phyloP scores from a whole-genome alignment of 2,888 invertebrate species.

The Phorcus lineatus region DNA sequence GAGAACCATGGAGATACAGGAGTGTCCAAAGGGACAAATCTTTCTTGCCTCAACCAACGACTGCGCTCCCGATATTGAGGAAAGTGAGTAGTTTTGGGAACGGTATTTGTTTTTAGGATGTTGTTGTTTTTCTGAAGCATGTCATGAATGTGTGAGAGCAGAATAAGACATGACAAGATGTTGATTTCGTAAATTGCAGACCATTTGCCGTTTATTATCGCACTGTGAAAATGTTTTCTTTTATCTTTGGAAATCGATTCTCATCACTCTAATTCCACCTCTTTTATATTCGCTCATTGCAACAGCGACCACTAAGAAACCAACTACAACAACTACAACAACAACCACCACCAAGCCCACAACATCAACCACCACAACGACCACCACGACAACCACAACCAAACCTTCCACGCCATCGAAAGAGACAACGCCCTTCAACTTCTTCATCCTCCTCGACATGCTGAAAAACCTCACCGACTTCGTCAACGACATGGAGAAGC shows the following conservation, averaged over 20 bases:
- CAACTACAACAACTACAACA: neutral
- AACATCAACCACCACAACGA: neutral
- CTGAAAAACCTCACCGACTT: neutral
- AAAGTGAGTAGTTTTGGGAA: neutral
- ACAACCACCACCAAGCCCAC: neutral
- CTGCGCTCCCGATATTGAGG: neutral
- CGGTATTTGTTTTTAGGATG: no score
- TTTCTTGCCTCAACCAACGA: neutral
- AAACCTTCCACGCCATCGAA: neutral
- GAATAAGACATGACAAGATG: no score
- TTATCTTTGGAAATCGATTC: no score
- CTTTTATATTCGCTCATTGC: no score
- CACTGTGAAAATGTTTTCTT: no score
- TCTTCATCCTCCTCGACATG: neutral
- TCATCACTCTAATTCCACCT: no score
- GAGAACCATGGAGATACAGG: neutral
- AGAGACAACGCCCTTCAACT: neutral
- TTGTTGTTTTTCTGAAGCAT: no score
- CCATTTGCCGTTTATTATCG: no score
- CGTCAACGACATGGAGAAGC: conserved; percentile 26
- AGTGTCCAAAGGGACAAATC: neutral
- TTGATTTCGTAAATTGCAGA: no score
- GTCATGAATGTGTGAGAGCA: no score
- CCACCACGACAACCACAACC: neutral
- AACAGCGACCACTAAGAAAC: neutral